A percentile compares a stretch with the other conserved stretches of the same genome.
These are phyloP conservation scores for Drosophila seclusa DNA, from an alignment of 2,888 invertebrate species.

Conservation along the genomic window DNA sequence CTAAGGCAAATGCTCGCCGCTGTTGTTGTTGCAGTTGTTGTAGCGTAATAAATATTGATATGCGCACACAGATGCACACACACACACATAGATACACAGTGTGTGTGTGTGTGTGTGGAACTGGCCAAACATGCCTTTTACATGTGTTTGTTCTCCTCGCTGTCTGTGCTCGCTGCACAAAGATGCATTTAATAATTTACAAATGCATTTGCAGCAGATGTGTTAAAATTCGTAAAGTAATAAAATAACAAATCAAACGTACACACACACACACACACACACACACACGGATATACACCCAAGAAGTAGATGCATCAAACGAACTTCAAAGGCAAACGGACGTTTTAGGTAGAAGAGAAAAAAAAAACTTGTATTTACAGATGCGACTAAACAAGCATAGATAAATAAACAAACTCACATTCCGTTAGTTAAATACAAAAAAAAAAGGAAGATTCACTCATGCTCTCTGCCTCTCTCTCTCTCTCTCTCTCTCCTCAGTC, in stretches of 20 bases:
- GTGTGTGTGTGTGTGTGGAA: slow-evolving; percentile 15
- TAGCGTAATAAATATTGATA: slow-evolving; percentile 73
- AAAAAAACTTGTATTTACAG: slow-evolving; percentile 68
- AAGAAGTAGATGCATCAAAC: slow-evolving; percentile 50
- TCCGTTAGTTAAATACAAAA: slow-evolving; percentile 5
- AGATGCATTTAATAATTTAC: slow-evolving; percentile 78
- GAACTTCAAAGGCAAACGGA: slow-evolving; percentile 60
- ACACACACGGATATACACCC: neutral
- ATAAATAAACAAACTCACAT: slow-evolving; percentile 57
- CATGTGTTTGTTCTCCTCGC: slow-evolving; percentile 64
- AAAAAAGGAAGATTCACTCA: neutral
- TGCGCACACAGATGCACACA: slow-evolving; percentile 38
- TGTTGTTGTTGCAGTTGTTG: slow-evolving; percentile 21
- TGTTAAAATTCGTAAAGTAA: slow-evolving; percentile 84
- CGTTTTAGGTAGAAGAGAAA: slow-evolving; percentile 10
- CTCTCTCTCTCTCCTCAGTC: neutral
- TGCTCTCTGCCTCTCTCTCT: neutral
- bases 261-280: neutral
- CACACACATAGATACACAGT: slow-evolving; percentile 16
- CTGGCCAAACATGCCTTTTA: slow-evolving; percentile 70
- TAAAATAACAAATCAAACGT: slow-evolving; percentile 82
- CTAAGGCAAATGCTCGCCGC: slow-evolving; percentile 34
- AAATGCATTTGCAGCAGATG: slow-evolving; percentile 83
- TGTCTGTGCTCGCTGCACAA: slow-evolving; percentile 25
- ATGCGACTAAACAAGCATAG: slow-evolving; percentile 67